Base-by-base conservation (phyloP, 2,888 invertebrate genomes). In the Dynastes tityus region DNA sequence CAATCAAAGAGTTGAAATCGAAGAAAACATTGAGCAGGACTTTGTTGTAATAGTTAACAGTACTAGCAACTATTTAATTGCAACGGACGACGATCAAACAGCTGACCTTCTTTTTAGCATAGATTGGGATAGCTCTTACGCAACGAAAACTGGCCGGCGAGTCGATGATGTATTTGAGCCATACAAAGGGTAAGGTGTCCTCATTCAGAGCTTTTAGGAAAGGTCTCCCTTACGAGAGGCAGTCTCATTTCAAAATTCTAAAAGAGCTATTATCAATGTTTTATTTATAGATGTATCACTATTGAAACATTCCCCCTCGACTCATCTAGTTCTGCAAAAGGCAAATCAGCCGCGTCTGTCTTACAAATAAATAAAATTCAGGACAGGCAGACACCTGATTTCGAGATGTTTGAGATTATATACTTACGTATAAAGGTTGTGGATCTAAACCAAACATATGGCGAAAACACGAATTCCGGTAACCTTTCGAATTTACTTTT, bases 71-170 rank as follows among this genome's bases (percentile, higher is more conserved):
- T 68, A 13, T 11, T 22, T 73, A 40, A 40, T 40, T 16, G 94
- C 91, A 1, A 90, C 88, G 0, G 94, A 93, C 87, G 90, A 90
- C 0, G 94, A 94, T 84, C 91, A 91, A 3, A 90, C 90, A 0
- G 92, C 93, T 0, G 82, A 89, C 11, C 86, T 94, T 55, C 82
- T 83, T 49, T 92, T 93, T 82, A 88, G 88, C 64, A 93, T 94
- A 55, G 88, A 92, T 81, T 94, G 94, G 94, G 84, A 88, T 0
- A 71, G 74, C 8, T 90, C 91, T 0, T 91, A 90, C 82, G 92
- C 92, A 2, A 91, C 89, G 76, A 93, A 92, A 86, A 91, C 91
- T 83, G 77, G 79, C 9, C 29, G 0, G 16, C 29, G 55, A 22
- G 45, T 68, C 2, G 61, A 53, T n/a, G 70, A 68, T 27, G 63